phyloP scores from a whole-genome alignment of 2,888 invertebrate genomes.

The Idaea straminata region DNA sequence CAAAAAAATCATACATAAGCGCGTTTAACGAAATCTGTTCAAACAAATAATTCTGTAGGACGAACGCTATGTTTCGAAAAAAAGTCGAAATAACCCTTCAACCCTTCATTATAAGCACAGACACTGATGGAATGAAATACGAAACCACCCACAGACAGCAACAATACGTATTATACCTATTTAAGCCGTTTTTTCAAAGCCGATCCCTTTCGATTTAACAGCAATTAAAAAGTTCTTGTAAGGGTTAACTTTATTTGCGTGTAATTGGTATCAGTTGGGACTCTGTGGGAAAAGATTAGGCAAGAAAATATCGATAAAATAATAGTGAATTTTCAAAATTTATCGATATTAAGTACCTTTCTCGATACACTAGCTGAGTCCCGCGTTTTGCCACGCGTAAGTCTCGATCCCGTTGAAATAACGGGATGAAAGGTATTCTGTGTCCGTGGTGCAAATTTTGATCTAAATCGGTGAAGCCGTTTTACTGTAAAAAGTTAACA shows the following conservation, averaged over 20 bases:
- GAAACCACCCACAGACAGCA: slow-evolving; percentile 65
- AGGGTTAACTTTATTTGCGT: slow-evolving; percentile 70
- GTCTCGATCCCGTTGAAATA: too few species aligned
- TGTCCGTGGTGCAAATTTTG: too few species aligned
- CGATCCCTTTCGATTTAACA: slow-evolving; percentile 72
- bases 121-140: slow-evolving; percentile 49
- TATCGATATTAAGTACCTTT: background rate
- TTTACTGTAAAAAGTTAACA: too few species aligned
- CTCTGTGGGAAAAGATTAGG: slow-evolving; percentile 29
- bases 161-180: slow-evolving; percentile 42
- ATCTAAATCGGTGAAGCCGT: too few species aligned
- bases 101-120: slow-evolving; percentile 15
- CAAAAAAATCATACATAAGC: background rate
- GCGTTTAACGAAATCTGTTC: too few species aligned
- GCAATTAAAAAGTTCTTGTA: slow-evolving; percentile 76
- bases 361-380: too few species aligned
- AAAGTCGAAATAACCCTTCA: background rate
- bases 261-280: slow-evolving; percentile 59
- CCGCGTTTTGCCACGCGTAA: too few species aligned
- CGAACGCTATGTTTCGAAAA: background rate
- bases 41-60: too few species aligned
- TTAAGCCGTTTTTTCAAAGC: slow-evolving; percentile 51
- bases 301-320: slow-evolving; percentile 14
- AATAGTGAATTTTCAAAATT: background rate
- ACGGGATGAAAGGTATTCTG: too few species aligned